phyloP scores from a whole-genome alignment of 1,140 invertebrate genomes.

The Steinernema feltiae region DNA sequence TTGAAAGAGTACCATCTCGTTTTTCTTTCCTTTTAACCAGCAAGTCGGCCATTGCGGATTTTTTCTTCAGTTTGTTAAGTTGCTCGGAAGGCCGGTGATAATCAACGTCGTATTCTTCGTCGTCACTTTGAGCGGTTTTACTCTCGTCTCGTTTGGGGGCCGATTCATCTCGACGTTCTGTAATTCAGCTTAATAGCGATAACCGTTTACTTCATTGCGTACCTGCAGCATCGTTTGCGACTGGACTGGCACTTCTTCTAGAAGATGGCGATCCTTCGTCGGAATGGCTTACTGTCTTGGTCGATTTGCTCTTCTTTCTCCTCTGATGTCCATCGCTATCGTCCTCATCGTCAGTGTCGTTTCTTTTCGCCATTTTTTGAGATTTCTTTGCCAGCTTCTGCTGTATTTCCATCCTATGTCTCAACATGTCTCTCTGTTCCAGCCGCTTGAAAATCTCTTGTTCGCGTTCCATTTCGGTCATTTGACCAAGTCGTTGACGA shows the following conservation, averaged over 20 bases:
- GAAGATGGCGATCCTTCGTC: neutral
- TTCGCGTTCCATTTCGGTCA: constrained; percentile 93
- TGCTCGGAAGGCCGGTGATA: constrained; percentile 53
- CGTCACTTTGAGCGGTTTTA: constrained; percentile 63
- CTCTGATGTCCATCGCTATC: constrained; percentile 60
- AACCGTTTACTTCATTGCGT: neutral
- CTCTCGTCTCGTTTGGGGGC: no score
- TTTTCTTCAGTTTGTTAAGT: constrained; percentile 45
- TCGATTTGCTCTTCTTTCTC: constrained; percentile 55
- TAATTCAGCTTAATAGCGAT: neutral
- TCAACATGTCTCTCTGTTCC: constrained; percentile 83
- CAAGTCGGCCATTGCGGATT: constrained; percentile 48
- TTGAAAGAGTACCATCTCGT: constrained; percentile 38
- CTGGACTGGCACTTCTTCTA: constrained; percentile 31
- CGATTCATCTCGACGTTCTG: no score
- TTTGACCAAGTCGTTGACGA: constrained; percentile 74
- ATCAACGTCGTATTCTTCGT: constrained; percentile 32
- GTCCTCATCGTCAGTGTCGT: constrained; percentile 35
- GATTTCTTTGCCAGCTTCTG: constrained; percentile 79
- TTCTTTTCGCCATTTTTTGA: constrained; percentile 63
- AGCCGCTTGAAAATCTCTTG: constrained; percentile 92
- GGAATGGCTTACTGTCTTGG: constrained; percentile 22
- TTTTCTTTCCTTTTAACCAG: constrained; percentile 48
- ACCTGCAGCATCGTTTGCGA: constrained; percentile 40
- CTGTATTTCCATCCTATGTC: constrained; percentile 85